Evolutionary conservation across 2,888 invertebrate genomes (phyloP), one percentile per base, ranked within the genome.

Genomic region (Augochlorella aurata): DNA sequence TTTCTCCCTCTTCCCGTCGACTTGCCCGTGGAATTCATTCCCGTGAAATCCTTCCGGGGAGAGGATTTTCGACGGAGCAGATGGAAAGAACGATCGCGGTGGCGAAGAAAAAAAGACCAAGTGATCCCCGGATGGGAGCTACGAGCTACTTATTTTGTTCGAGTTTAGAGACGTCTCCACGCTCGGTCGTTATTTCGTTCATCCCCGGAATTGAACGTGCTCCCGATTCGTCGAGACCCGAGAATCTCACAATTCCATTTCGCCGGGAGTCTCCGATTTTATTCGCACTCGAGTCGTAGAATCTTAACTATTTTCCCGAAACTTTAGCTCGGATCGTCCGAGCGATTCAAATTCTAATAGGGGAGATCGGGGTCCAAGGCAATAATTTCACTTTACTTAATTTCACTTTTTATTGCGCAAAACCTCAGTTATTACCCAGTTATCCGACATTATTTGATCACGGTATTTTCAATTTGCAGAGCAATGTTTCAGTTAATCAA

Each of bases 21-120:
- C 73, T n/a, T 12, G 12, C n/a, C 50, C 58, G 78, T 50, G 21
- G 65, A 71, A 77, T 83, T 77, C 69, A 76, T 86, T 82, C 75
- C 61, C 63, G 70, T 58, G 74, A 78, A 81, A 86, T 77, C 74
- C 77, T 74, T 70, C 52, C 50, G 61, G 74, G 70, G 54, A 54
- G 67, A 38, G 70, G 69, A 77, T 84, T 72, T 79, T 82, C 77
- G 73, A 12, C 58, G 70, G 45, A 45, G 72, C 63, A 65, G 75
- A 70, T 52, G 50, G 72, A 38, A 44, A 10, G 38, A 67, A 75
- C 52, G 69, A 67, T 63, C 63, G 50, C 18, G 45, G n/a, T 7
- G 44, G 0, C 29, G 29, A 29, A 24, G 14, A 24, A 12, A 21
- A 45, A 50, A 79, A 66, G 79, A 68, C 38, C 38, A 63, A 29